A percentile compares a stretch with the other conserved stretches of the same genome.
Evolutionary conservation across 2,888 invertebrate species (phyloP).

Genomic region (Alloplasta piceator): DNA sequence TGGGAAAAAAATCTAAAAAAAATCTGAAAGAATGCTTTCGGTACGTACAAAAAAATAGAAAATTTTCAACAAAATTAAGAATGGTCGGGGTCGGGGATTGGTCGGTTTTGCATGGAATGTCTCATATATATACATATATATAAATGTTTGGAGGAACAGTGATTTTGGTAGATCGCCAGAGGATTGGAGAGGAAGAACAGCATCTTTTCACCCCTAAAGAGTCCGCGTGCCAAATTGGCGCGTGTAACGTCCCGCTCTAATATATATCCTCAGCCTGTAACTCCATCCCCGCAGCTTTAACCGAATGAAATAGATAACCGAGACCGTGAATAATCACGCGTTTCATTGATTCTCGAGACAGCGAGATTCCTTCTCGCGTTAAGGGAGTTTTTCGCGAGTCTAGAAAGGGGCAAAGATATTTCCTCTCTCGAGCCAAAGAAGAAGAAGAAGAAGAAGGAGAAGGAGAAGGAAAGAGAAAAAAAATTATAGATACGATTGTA

Average conservation of each 20-base stretch:
- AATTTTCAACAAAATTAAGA: no score
- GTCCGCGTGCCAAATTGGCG: constrained; percentile 74
- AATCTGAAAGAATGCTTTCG: no score
- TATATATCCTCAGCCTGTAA: constrained; percentile 64
- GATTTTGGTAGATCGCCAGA: constrained; percentile 73
- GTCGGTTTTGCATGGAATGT: no score
- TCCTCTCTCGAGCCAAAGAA: constrained; percentile 30
- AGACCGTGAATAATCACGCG: constrained; percentile 72
- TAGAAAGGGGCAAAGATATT: not conserved
- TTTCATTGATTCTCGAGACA: constrained; percentile 72
- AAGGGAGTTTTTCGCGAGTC: not conserved
- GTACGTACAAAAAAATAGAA: no score
- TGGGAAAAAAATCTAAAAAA: no score
- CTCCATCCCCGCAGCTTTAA: no score
- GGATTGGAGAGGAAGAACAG: constrained; percentile 46
- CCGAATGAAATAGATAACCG: constrained; percentile 49
- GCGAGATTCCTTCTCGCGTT: constrained; percentile 27
- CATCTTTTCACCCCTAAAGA: constrained; percentile 52
- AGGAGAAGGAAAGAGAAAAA: no score
- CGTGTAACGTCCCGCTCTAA: constrained; percentile 55
- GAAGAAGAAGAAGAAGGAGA: not conserved
- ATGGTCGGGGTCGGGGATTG: no score
- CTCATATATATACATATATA: constrained; percentile 18
- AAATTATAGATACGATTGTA: no score
- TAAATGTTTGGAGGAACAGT: constrained; percentile 47